Percentiles rank a stretch among this genome's conserved stretches.
Evolutionary conservation across 2,113 vertebrate genomes (phyloP).

Genomic region (Ceyx melanurus): DNA sequence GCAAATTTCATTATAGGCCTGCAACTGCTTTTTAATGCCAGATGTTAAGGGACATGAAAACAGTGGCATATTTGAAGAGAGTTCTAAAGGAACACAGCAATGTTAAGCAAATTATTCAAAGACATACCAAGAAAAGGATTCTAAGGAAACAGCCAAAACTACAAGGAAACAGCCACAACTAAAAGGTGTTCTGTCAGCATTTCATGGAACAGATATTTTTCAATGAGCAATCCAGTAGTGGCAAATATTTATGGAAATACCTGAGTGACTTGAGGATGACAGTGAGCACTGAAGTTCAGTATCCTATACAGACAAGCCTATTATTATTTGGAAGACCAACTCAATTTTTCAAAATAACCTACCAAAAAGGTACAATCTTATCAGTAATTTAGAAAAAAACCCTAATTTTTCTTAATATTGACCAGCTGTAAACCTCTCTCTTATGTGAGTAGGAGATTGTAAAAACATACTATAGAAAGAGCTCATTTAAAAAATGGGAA

Average conservation of each 20-base stretch:
- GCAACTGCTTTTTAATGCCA: not conserved
- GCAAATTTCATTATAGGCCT: not conserved
- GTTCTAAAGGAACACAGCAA: not conserved
- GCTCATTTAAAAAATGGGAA: constrained; percentile 46
- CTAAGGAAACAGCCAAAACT: not conserved
- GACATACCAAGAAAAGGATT: not conserved
- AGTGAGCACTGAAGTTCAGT: not conserved
- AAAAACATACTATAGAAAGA: constrained; percentile 15
- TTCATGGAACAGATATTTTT: not conserved
- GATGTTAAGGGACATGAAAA: not conserved
- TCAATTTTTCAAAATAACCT: constrained; percentile 22
- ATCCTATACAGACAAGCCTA: not conserved
- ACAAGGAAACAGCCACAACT: not conserved
- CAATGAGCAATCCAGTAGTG: not conserved
- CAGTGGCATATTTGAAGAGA: not conserved
- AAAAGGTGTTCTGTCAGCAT: not conserved
- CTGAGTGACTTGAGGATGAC: not conserved
- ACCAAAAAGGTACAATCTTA: not conserved
- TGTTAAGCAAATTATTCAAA: not conserved
- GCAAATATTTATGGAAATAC: not conserved
- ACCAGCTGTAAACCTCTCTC: not conserved
- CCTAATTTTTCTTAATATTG: not conserved
- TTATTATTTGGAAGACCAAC: not conserved
- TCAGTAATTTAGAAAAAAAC: not conserved
- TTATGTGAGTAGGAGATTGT: not conserved